Conservation (phyloP, 1,140 invertebrate species). For the Drosophila truncata region DNA sequence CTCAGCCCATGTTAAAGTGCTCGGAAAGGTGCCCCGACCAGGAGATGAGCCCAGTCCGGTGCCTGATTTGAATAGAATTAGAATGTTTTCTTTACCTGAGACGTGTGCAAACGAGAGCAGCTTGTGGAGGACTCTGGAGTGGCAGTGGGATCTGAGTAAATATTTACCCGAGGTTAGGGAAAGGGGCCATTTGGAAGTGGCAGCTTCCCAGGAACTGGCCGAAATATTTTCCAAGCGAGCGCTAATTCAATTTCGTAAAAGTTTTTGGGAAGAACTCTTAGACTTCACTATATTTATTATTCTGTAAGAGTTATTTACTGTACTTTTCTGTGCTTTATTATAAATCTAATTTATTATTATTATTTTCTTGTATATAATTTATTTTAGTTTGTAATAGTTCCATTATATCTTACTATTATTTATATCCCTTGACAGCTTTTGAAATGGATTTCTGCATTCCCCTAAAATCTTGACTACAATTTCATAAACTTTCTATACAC, state of each 20-base stretch:
- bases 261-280: slow-evolving; percentile 13
- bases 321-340: too few species aligned
- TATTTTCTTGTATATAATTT: background rate
- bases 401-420: background rate
- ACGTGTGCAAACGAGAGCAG: slow-evolving; percentile 38
- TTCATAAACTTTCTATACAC: background rate
- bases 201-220: slow-evolving; percentile 25
- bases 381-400: background rate
- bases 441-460: background rate
- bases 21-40: slow-evolving; percentile 53
- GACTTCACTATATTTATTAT: background rate
- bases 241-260: slow-evolving; percentile 74
- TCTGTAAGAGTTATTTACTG: background rate
- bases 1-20: slow-evolving; percentile 76
- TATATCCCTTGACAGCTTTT: background rate
- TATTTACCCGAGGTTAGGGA: slow-evolving; percentile 70
- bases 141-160: slow-evolving; percentile 50
- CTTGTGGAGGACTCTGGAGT: slow-evolving; percentile 1
- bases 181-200: slow-evolving; percentile 49
- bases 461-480: background rate
- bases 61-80: slow-evolving; percentile 71
- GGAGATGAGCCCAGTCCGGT: slow-evolving; percentile 27
- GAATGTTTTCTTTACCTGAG: slow-evolving; percentile 48
- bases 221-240: slow-evolving; percentile 30
- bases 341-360: background rate